Evolutionary conservation across 2,888 invertebrate genomes (phyloP).

Genomic region (Muscina levida): DNA sequence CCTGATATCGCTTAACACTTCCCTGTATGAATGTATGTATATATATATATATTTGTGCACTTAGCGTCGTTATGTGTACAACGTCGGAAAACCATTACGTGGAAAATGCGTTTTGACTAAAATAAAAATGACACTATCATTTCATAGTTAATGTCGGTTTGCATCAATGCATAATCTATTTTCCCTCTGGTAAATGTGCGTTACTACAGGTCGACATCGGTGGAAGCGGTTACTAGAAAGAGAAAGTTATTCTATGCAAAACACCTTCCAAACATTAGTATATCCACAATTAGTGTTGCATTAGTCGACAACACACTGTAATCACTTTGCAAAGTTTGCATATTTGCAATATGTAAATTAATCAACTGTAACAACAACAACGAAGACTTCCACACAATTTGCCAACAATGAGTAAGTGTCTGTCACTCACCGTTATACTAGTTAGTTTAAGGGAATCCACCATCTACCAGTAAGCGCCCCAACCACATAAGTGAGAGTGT

Average conservation of each 20-base stretch:
- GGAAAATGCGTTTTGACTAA: constrained; percentile 15
- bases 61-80: too few relatives aligned
- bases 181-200: too few relatives aligned
- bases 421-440: neutral
- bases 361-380: constrained; percentile 60
- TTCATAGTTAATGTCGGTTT: neutral
- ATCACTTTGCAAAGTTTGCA: too few relatives aligned
- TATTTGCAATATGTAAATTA: constrained; percentile 63
- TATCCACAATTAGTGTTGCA: neutral
- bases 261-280: neutral
- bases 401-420: constrained; percentile 54
- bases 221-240: too few relatives aligned
- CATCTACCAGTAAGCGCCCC: neutral
- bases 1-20: too few relatives aligned
- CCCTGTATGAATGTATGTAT: too few relatives aligned
- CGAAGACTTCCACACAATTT: constrained; percentile 63
- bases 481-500: neutral
- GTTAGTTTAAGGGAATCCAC: too few relatives aligned
- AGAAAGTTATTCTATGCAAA: too few relatives aligned
- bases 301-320: too few relatives aligned
- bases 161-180: neutral
- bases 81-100: neutral
- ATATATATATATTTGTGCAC: too few relatives aligned
- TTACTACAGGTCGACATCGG: too few relatives aligned
- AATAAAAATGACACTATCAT: constrained; percentile 13